Evolutionary conservation across 2,113 vertebrate genomes (phyloP), one percentile per base, ranked within the genome.

Genomic region (Bucco capensis): DNA sequence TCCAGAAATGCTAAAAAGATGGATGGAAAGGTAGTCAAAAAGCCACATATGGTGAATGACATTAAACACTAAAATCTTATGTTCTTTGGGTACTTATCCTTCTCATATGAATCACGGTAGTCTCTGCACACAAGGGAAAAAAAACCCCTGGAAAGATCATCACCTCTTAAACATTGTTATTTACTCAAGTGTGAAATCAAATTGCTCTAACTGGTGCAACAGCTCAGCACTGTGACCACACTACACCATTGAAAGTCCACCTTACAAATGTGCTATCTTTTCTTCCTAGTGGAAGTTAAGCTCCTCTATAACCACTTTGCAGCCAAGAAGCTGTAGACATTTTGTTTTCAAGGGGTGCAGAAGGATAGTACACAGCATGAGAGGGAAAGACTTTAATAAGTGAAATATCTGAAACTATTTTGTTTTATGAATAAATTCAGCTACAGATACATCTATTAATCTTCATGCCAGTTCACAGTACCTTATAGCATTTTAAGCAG

Each of bases 1-100:
- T 83, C 73, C 83, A 93, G 92, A 96, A 93, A 96, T 58, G 95
- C 95, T 96, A 96, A 95, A 96, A 90, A 89, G 92, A 93, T 74
- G 96, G 95, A 96, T 40, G 80, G 91, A 96, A 94, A 96, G 60
- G 85, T 70, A 89, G 92, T 96, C 91, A 96, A 94, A 94, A 92
- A 89, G 84, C 51, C 83, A 94, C 50, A 80, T 62, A 93, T 8
- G 19, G 58, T 79, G 76, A 94, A 95, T 66, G 14, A 87, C 0
- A 42, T 83, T 62, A 84, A 86, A 84, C 47, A 84, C 33, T 88
- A 86, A 65, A 95, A 73, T 62, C 35, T 75, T 84, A 79, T 1
- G 2, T 71, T 93, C 46, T 88, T 42, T 78, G 64, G 21, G 38
- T 90, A 89, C 50, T 64, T 84, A 82, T 73, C 33, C 30, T 84